Evolutionary conservation across 2,113 vertebrate species (phyloP).

Genomic region (Nesoenas mayeri): DNA sequence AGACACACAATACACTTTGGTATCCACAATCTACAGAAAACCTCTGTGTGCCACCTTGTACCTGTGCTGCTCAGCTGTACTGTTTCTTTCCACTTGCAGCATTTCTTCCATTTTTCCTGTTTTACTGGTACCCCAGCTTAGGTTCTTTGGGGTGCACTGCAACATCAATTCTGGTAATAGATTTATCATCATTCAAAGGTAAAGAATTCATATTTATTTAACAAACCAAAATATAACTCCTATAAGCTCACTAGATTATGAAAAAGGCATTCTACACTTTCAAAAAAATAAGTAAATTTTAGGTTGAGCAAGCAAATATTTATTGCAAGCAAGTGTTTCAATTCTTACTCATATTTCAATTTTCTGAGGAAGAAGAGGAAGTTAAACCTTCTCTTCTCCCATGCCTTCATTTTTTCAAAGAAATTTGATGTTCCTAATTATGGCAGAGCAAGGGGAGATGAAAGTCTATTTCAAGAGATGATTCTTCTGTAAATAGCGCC

Average conservation of each 20-base stretch:
- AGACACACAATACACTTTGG: background rate
- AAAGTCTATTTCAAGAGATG: background rate
- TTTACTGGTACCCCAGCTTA: background rate
- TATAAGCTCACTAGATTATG: background rate
- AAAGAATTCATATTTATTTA: background rate
- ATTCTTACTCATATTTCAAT: background rate
- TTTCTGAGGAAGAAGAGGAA: background rate
- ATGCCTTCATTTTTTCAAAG: background rate
- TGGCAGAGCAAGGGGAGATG: background rate
- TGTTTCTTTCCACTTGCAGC: background rate
- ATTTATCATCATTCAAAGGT: background rate
- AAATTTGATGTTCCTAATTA: conserved; percentile 20
- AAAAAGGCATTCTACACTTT: background rate
- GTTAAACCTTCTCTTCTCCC: background rate
- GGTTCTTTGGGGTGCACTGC: background rate
- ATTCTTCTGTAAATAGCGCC: background rate
- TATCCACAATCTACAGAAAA: background rate
- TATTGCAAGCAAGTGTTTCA: background rate
- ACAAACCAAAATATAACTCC: background rate
- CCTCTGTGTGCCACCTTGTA: background rate
- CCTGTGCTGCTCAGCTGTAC: background rate
- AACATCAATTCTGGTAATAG: background rate
- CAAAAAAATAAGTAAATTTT: background rate
- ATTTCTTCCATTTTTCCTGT: background rate
- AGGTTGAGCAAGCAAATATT: background rate